phyloP scores from a whole-genome alignment of 1,140 invertebrate species.

The Prorops nasuta region DNA sequence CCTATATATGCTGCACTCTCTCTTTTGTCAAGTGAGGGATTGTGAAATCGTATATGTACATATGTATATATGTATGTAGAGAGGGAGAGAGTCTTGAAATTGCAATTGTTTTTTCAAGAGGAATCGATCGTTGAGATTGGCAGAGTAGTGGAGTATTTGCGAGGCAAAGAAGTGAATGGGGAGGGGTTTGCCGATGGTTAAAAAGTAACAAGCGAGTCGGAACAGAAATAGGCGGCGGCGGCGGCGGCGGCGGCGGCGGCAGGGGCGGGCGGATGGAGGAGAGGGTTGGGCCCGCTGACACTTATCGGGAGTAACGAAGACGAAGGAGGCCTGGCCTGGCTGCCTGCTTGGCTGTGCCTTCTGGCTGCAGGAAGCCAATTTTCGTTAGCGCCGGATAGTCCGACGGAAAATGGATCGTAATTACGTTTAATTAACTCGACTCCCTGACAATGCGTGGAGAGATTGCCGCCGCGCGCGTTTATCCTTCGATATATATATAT shows the following conservation, averaged over 20 bases:
- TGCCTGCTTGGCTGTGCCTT: background rate
- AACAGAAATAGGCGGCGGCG: background rate
- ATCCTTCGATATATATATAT: background rate
- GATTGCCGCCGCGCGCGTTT: background rate
- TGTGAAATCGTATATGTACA: background rate
- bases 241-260: too few species aligned
- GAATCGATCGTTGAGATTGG: too few species aligned
- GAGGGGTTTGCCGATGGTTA: too few species aligned
- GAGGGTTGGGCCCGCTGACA: conserved; percentile 1
- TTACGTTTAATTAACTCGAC: conserved; percentile 29
- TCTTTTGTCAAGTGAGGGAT: too few species aligned
- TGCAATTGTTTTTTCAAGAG: too few species aligned
- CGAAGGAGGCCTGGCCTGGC: conserved; percentile 11
- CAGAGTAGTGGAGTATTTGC: too few species aligned
- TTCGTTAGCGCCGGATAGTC: conserved; percentile 14
- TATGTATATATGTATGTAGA: background rate
- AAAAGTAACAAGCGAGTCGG: background rate
- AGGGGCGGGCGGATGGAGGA: too few species aligned
- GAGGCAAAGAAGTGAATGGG: too few species aligned
- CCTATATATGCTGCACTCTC: too few species aligned
- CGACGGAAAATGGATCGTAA: conserved; percentile 16
- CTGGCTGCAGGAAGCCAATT: conserved; percentile 22
- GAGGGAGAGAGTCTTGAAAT: too few species aligned
- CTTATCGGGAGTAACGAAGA: conserved; percentile 16
- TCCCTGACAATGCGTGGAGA: conserved; percentile 4